A percentile compares a stretch with the other conserved stretches of the same genome.
These are phyloP conservation scores for Hippoglossus stenolepis DNA, from an alignment of 2,113 vertebrate species.

Conservation along the genomic window DNA sequence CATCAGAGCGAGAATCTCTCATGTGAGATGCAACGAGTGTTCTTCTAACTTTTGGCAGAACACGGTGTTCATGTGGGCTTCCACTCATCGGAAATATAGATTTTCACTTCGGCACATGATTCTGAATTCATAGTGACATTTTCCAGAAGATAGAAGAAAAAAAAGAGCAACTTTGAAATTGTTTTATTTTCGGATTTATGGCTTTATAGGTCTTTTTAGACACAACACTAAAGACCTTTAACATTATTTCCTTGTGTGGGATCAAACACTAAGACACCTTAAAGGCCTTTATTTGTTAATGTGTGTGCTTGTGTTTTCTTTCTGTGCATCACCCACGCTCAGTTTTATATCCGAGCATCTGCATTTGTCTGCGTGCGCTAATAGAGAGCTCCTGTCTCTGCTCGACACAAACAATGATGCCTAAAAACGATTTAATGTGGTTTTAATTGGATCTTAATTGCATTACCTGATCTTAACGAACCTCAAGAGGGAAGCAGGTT, in stretches of 20 bases:
- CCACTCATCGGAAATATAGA: not conserved
- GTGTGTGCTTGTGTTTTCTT: not conserved
- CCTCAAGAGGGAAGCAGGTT: constrained; percentile 40
- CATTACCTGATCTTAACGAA: constrained; percentile 74
- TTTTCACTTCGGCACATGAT: not conserved
- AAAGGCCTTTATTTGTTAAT: too few species aligned
- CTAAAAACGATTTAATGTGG: constrained; percentile 62
- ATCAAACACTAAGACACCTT: not conserved
- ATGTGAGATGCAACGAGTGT: not conserved
- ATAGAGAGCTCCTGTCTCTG: constrained; percentile 56
- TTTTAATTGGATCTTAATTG: constrained; percentile 75
- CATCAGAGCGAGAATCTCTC: not conserved
- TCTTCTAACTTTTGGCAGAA: not conserved
- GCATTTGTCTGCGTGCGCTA: constrained; percentile 25
- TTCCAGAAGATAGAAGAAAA: too few species aligned
- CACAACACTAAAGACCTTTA: not conserved
- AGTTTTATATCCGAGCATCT: not conserved
- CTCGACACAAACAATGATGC: constrained; percentile 46
- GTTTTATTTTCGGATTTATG: not conserved
- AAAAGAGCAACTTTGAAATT: not conserved
- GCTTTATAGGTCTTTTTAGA: not conserved
- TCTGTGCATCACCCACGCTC: not conserved
- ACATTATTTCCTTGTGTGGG: too few species aligned
- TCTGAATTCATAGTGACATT: not conserved
- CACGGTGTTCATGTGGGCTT: not conserved